A percentile compares a stretch with the other conserved stretches of the same genome.
Conservation (phyloP, 2,888 invertebrate species). For the Pycnomerus fuliginosus region DNA sequence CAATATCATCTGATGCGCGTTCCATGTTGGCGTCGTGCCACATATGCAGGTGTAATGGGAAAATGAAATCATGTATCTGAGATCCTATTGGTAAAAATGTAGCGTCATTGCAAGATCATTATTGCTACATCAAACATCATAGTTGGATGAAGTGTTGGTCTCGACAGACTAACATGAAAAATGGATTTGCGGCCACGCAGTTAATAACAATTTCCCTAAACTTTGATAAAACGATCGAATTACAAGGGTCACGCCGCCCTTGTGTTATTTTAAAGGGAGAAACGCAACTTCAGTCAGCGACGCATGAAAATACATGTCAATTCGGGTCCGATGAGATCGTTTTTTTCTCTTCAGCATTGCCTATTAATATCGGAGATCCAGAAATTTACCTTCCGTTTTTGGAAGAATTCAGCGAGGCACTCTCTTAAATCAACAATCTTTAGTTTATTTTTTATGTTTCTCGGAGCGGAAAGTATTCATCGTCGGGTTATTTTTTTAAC, state of each 20-base stretch:
- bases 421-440: conserved; percentile 16
- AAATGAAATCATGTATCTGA: conserved; percentile 3
- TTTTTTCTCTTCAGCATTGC: conserved; percentile 25
- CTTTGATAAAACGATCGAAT: too few relatives aligned
- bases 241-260: too few relatives aligned
- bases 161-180: conserved; percentile 17
- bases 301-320: conserved; percentile 31
- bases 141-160: conserved; percentile 4
- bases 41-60: conserved; percentile 6
- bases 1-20: conserved; percentile 15
- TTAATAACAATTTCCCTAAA: too few relatives aligned
- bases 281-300: not conserved
- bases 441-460: conserved; percentile 14
- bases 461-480: conserved; percentile 24
- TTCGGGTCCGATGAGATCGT: conserved; percentile 26
- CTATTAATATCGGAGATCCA: conserved; percentile 27
- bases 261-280: too few relatives aligned
- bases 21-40: conserved; percentile 13
- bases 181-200: conserved; percentile 16
- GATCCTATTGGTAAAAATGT: too few relatives aligned
- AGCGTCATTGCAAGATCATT: conserved; percentile 9
- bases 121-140: conserved; percentile 6
- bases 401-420: conserved; percentile 7
- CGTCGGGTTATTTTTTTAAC: conserved; percentile 22
- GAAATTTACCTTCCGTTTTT: conserved; percentile 22